These are phyloP conservation scores for Eristalis pertinax DNA, from an alignment of 2,888 invertebrate species.

Conservation along the genomic window DNA sequence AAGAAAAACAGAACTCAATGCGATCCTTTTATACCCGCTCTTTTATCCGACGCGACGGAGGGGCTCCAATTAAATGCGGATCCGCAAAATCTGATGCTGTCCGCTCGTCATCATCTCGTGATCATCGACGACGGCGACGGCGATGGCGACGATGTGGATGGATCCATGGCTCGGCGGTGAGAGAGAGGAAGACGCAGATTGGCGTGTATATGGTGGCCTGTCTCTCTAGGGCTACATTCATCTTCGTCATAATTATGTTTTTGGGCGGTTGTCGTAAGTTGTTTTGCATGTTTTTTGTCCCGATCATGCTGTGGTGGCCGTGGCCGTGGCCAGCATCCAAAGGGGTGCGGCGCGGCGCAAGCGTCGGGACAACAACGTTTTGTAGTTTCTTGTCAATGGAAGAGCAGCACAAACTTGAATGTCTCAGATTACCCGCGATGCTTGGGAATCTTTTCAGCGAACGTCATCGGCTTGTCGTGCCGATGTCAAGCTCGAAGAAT, in stretches of 20 bases:
- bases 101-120: constrained; percentile 54
- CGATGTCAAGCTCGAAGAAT: constrained; percentile 63
- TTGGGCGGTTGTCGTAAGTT: constrained; percentile 70
- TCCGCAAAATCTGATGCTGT: constrained; percentile 62
- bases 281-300: constrained; percentile 63
- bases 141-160: no score
- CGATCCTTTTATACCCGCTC: not conserved
- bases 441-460: constrained; percentile 60
- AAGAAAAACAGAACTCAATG: not conserved
- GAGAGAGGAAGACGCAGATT: constrained; percentile 3
- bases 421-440: constrained; percentile 63
- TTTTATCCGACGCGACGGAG: constrained; percentile 7
- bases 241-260: constrained; percentile 72
- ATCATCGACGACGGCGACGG: constrained; percentile 53
- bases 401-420: constrained; percentile 36
- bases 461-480: constrained; percentile 69
- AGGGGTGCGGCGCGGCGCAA: not conserved
- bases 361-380: not conserved
- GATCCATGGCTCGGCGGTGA: not conserved
- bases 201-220: constrained; percentile 53
- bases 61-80: constrained; percentile 64
- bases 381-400: constrained; percentile 47
- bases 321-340: no score
- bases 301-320: not conserved
- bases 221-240: constrained; percentile 72